These are phyloP conservation scores for Bilobella aurantiaca DNA, from an alignment of 1,140 invertebrate genomes.

Conservation along the genomic window DNA sequence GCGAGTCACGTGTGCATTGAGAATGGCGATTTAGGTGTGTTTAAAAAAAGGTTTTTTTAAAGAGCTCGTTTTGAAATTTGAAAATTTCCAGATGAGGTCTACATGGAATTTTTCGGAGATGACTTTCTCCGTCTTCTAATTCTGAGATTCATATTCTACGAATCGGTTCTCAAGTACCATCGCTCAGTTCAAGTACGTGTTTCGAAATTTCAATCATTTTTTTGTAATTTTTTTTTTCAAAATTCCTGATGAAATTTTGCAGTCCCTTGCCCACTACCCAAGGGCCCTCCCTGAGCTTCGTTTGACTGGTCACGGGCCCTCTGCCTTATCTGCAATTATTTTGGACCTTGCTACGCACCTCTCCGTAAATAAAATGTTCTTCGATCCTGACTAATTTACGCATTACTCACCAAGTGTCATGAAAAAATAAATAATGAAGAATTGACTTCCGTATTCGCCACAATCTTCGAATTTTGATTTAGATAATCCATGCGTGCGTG, in stretches of 20 bases:
- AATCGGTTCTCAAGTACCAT: conserved; percentile 1
- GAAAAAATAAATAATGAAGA: no score
- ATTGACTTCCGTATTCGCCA: no score
- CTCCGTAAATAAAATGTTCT: neutral
- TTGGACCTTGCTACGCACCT: neutral
- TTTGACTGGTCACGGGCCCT: neutral
- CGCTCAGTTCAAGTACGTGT: neutral
- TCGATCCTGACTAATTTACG: neutral
- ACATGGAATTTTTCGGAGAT: conserved; percentile 82
- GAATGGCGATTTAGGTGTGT: neutral
- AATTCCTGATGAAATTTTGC: neutral
- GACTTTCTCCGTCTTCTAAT: conserved; percentile 81
- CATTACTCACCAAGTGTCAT: no score
- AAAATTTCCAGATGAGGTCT: conserved; percentile 56
- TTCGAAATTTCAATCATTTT: neutral
- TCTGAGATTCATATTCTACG: conserved; percentile 85
- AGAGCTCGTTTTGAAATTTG: neutral
- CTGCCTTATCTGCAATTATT: neutral
- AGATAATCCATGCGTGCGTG: no score
- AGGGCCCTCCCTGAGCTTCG: neutral
- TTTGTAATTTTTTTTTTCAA: neutral
- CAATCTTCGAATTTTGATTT: no score
- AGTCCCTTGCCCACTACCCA: neutral
- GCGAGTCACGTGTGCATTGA: conserved; percentile 60
- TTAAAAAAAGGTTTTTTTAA: neutral